Conservation (phyloP, 2,113 vertebrate genomes). For the Hippocampus zosterae region DNA sequence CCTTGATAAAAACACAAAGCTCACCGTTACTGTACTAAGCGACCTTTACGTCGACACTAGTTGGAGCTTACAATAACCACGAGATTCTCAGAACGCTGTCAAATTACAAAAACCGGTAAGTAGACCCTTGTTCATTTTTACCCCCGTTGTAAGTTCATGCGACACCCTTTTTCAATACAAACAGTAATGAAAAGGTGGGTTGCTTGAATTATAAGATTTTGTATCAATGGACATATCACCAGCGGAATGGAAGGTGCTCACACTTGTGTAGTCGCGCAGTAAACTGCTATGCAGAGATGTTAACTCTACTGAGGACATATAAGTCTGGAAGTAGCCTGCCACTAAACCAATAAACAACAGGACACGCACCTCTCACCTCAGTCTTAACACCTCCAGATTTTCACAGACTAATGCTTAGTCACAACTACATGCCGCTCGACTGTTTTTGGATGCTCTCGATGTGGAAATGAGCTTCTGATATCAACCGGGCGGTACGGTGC, state of each 20-base stretch:
- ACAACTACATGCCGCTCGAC: background rate
- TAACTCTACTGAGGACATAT: constrained; percentile 6
- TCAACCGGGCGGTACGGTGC: constrained; percentile 20
- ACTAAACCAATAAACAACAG: constrained; percentile 8
- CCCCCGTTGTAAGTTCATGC: background rate
- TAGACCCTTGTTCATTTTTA: background rate
- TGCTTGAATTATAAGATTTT: background rate
- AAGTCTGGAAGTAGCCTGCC: background rate
- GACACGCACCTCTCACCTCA: constrained; percentile 1
- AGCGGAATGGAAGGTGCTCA: background rate
- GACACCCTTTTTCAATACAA: no score
- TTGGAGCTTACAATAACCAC: constrained; percentile 5
- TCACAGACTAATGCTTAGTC: constrained; percentile 4
- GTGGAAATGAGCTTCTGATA: constrained; percentile 14
- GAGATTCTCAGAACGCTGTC: background rate
- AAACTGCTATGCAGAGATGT: background rate
- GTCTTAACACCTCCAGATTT: constrained; percentile 1
- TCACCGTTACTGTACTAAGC: constrained; percentile 25
- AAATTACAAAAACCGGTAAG: background rate
- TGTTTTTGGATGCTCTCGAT: background rate
- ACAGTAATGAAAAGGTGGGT: background rate
- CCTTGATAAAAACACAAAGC: constrained; percentile 30
- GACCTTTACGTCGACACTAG: constrained; percentile 19
- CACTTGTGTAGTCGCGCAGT: background rate
- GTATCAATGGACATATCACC: background rate